Conservation (phyloP, 2,113 vertebrate genomes). For the Stercorarius parasiticus region DNA sequence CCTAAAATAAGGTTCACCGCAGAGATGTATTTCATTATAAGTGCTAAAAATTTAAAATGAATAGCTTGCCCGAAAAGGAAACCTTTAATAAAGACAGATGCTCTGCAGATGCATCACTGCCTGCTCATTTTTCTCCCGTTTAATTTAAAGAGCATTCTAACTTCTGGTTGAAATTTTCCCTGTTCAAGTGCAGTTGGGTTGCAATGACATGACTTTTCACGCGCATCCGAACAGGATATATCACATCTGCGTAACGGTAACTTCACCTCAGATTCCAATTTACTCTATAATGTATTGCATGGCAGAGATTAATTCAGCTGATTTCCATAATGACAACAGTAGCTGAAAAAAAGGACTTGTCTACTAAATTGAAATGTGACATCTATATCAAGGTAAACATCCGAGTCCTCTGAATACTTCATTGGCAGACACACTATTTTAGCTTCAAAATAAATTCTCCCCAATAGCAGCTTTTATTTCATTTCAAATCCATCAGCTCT, state of each 20-base stretch:
- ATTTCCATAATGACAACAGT: conserved; percentile 40
- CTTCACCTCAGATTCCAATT: neutral
- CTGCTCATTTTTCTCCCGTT: neutral
- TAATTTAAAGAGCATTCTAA: conserved; percentile 4
- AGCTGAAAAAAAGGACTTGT: neutral
- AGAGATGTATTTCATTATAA: neutral
- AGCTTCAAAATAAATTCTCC: conserved; percentile 35
- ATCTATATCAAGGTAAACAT: conserved; percentile 44
- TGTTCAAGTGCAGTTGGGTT: neutral
- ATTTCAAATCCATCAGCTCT: conserved; percentile 51
- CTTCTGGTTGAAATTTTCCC: neutral
- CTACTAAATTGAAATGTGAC: conserved; percentile 30
- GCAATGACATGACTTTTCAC: neutral
- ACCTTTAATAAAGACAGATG: conserved; percentile 22
- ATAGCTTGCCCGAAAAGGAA: neutral
- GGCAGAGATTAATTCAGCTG: neutral
- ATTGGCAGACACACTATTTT: neutral
- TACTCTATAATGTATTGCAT: neutral
- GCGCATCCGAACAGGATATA: accelerated
- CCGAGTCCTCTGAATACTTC: neutral
- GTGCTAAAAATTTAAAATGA: neutral
- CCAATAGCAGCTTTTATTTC: conserved; percentile 54
- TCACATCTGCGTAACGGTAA: neutral
- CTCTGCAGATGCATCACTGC: neutral
- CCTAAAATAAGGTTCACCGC: neutral